Percentiles rank a stretch among this genome's conserved stretches.
phyloP scores from a whole-genome alignment of 2,888 invertebrate genomes.

The Drosophila gaucha region DNA sequence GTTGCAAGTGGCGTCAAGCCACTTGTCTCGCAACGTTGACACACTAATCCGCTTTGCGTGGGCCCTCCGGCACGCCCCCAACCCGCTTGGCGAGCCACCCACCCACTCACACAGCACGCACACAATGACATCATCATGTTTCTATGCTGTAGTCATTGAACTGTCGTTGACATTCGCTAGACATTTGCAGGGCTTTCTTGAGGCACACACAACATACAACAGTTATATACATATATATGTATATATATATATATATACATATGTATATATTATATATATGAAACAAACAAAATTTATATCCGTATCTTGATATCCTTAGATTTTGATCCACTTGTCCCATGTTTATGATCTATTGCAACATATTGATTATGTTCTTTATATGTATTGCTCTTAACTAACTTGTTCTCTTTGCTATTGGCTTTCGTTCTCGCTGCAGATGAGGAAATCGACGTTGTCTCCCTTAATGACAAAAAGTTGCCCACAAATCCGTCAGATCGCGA shows the following conservation, averaged over 20 bases:
- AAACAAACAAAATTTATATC: too few species aligned
- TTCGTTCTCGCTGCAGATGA: conserved; percentile 85
- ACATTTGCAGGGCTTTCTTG: conserved; percentile 50
- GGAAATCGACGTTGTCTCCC: conserved; percentile 93
- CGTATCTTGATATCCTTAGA: too few species aligned
- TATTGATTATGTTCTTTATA: too few species aligned
- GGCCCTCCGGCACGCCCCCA: conserved; percentile 15
- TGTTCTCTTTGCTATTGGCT: not conserved
- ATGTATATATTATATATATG: too few species aligned
- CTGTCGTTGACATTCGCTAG: conserved; percentile 51
- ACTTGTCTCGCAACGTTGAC: conserved; percentile 48
- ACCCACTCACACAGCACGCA: conserved; percentile 22
- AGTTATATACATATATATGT: too few species aligned
- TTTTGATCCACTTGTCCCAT: too few species aligned
- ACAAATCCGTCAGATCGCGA: conserved; percentile 90
- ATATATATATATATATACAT: not conserved
- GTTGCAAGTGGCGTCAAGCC: conserved; percentile 43
- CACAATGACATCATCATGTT: conserved; percentile 40
- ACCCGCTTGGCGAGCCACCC: not conserved
- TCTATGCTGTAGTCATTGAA: conserved; percentile 50
- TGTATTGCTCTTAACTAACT: not conserved
- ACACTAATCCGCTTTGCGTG: conserved; percentile 72
- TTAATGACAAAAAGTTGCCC: conserved; percentile 88
- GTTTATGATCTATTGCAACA: too few species aligned
- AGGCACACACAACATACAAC: not conserved